Evolutionary conservation across 1,140 invertebrate species (phyloP).

Genomic region (Lucilia sericata): DNA sequence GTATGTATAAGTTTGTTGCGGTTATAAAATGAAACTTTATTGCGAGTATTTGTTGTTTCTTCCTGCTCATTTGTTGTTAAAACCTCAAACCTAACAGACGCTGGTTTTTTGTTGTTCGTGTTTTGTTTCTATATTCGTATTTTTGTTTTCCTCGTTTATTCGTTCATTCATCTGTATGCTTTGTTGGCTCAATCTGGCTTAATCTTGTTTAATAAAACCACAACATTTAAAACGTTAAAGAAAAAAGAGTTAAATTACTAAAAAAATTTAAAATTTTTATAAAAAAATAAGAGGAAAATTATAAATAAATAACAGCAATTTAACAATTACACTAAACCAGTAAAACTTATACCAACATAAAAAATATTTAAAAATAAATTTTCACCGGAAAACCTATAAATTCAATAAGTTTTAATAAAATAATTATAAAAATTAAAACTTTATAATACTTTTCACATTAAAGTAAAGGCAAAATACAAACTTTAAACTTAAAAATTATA

Average conservation of each 20-base stretch:
- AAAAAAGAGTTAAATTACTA: too few species aligned
- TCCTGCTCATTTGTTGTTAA: slow-evolving; percentile 31
- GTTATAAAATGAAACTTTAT: not conserved
- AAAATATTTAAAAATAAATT: too few species aligned
- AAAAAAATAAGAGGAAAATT: too few species aligned
- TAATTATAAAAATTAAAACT: too few species aligned
- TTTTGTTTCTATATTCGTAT: not conserved
- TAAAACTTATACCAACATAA: too few species aligned
- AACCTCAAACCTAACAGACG: slow-evolving; percentile 38
- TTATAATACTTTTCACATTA: not conserved
- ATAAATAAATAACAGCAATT: not conserved
- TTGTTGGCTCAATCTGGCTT: not conserved
- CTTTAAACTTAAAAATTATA: not conserved
- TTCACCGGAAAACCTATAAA: too few species aligned
- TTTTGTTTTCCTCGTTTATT: not conserved
- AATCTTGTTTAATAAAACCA: not conserved
- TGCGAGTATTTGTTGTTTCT: slow-evolving; percentile 4
- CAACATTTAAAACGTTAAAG: not conserved
- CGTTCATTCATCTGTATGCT: not conserved
- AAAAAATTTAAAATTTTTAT: too few species aligned
- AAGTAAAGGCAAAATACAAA: not conserved
- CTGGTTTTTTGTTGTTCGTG: not conserved
- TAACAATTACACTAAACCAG: not conserved
- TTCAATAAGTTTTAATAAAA: too few species aligned
- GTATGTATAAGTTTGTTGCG: too few species aligned